Evolutionary conservation across 1,140 invertebrate genomes (phyloP).

Genomic region (Phocides pigmalion): DNA sequence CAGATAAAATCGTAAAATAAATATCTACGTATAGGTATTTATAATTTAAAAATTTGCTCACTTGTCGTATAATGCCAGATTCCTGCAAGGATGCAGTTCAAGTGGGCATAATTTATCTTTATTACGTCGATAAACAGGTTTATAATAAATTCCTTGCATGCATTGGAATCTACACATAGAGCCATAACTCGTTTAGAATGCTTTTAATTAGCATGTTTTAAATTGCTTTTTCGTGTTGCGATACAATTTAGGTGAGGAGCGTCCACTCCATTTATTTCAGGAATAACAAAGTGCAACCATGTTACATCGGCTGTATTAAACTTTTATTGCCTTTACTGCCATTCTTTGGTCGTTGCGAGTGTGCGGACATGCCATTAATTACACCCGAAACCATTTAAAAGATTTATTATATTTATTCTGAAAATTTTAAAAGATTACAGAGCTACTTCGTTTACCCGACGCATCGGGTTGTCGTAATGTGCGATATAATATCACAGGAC

Average conservation of each 20-base stretch:
- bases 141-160: slow-evolving; percentile 29
- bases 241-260: slow-evolving; percentile 50
- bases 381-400: slow-evolving; percentile 66
- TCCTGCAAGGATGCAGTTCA: slow-evolving; percentile 15
- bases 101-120: background rate
- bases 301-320: slow-evolving; percentile 67
- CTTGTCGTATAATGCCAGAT: background rate
- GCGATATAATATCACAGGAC: background rate
- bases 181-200: slow-evolving; percentile 36
- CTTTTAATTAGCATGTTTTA: slow-evolving; percentile 61
- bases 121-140: slow-evolving; percentile 19
- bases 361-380: slow-evolving; percentile 71
- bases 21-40: no score
- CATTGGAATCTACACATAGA: slow-evolving; percentile 27
- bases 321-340: slow-evolving; percentile 69
- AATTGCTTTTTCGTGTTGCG: slow-evolving; percentile 60
- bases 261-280: slow-evolving; percentile 59
- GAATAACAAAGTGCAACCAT: slow-evolving; percentile 66
- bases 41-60: background rate
- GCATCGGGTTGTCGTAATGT: background rate
- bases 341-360: slow-evolving; percentile 61
- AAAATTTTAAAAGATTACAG: slow-evolving; percentile 49
- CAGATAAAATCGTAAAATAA: no score
- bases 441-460: slow-evolving; percentile 38
- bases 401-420: slow-evolving; percentile 70